A percentile compares a stretch with the other conserved stretches of the same genome.
Evolutionary conservation across 1,140 invertebrate species (phyloP).

Genomic region (Alviniconcha marisindica): DNA sequence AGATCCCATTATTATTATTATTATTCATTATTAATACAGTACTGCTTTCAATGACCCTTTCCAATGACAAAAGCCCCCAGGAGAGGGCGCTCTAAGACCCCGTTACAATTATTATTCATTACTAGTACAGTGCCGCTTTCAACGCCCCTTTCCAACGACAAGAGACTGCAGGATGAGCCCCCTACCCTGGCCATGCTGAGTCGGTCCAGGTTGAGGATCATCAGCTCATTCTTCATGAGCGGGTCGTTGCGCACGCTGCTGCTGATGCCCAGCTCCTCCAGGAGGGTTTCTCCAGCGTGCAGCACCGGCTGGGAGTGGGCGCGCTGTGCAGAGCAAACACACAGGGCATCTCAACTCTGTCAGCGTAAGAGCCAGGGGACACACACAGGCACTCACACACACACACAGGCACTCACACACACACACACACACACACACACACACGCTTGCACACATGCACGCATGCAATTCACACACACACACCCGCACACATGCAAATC

Average conservation of each 20-base stretch:
- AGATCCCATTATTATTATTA: no score
- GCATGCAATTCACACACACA: no score
- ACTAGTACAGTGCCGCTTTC: no score
- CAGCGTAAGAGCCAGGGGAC: not conserved
- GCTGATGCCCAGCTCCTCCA: slow-evolving; percentile 66
- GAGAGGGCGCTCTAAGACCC: no score
- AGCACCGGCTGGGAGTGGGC: slow-evolving; percentile 62
- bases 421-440: not conserved
- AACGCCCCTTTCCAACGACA: no score
- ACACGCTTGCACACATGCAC: no score
- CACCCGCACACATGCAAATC: no score
- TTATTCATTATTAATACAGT: no score
- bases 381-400: not conserved
- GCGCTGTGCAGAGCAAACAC: slow-evolving; percentile 45
- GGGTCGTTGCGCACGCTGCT: slow-evolving; percentile 51
- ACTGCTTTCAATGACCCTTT: no score
- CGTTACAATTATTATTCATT: no score
- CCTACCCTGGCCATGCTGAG: slow-evolving; percentile 44
- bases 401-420: not conserved
- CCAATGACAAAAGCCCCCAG: no score
- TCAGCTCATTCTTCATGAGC: slow-evolving; percentile 57
- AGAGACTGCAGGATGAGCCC: no score
- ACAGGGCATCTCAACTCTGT: not conserved
- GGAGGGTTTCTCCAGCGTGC: slow-evolving; percentile 56
- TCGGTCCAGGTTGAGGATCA: slow-evolving; percentile 49